Evolutionary conservation across 2,113 vertebrate species (phyloP).

Genomic region (Apeltes quadracus): DNA sequence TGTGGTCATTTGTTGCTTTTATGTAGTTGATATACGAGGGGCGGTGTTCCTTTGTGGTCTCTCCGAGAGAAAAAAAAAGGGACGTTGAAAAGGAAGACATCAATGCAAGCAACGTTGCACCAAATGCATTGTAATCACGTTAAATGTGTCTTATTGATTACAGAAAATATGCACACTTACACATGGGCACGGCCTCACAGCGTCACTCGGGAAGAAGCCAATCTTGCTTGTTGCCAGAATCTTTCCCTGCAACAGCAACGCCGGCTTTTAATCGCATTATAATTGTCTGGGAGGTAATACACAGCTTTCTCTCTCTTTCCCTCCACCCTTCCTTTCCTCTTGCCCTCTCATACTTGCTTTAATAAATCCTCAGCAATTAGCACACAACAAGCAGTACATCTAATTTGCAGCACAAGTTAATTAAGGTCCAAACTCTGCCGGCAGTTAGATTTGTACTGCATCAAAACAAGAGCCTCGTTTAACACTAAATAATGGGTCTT

Average conservation of each 20-base stretch:
- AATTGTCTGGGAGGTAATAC: constrained; percentile 66
- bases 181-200: constrained; percentile 92
- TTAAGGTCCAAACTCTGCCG: constrained; percentile 76
- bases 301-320: constrained; percentile 9
- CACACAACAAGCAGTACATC: constrained; percentile 75
- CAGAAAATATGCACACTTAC: constrained; percentile 83
- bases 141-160: constrained; percentile 58
- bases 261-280: constrained; percentile 68
- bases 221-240: constrained; percentile 88
- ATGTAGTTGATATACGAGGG: constrained; percentile 35
- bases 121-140: constrained; percentile 60
- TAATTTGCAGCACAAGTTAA: constrained; percentile 79
- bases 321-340: constrained; percentile 21
- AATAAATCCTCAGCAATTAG: constrained; percentile 81
- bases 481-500: constrained; percentile 74
- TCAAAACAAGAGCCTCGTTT: constrained; percentile 75
- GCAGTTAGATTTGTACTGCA: constrained; percentile 75
- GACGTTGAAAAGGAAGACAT: constrained; percentile 58
- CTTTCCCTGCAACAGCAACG: constrained; percentile 85
- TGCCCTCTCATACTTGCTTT: constrained; percentile 53
- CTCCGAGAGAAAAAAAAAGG: constrained; percentile 45
- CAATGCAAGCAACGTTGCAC: constrained; percentile 61
- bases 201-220: constrained; percentile 94
- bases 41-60: constrained; percentile 46
- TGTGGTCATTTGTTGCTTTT: constrained; percentile 56